Evolutionary conservation across 1,140 invertebrate species (phyloP).

Genomic region (Drosophila triauraria): DNA sequence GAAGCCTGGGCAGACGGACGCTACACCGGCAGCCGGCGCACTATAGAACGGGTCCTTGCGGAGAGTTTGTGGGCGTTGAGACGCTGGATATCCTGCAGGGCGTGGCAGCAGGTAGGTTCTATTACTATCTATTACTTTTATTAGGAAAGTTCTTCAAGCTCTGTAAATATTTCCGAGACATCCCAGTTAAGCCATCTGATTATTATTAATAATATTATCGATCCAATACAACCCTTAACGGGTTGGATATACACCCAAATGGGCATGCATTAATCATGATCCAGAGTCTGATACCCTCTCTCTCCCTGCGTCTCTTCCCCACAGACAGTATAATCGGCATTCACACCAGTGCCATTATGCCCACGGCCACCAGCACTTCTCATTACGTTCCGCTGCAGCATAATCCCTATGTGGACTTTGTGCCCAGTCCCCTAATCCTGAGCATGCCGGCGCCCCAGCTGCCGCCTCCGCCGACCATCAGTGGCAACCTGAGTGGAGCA

Average conservation of each 20-base stretch:
- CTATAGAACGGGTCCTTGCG: conserved; percentile 42
- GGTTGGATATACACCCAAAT: not conserved
- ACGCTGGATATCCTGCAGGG: conserved; percentile 83
- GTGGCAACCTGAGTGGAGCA: conserved; percentile 62
- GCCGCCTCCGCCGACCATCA: conserved; percentile 66
- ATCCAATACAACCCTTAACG: not conserved
- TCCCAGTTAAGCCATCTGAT: not conserved
- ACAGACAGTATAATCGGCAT: conserved; percentile 84
- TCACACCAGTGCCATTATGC: conserved; percentile 58
- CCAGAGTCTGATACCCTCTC: not conserved
- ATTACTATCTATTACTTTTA: not conserved
- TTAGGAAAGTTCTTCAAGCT: not conserved
- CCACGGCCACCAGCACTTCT: conserved; percentile 24
- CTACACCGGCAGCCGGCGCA: conserved; percentile 60
- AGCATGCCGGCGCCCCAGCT: conserved; percentile 55
- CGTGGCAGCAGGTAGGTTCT: conserved; percentile 74
- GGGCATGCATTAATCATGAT: conserved; percentile 23
- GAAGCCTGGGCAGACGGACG: conserved; percentile 68
- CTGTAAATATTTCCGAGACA: too few species aligned
- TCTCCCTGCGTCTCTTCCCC: not conserved
- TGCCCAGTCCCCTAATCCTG: conserved; percentile 63
- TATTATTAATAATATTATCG: not conserved
- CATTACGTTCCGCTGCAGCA: conserved; percentile 69
- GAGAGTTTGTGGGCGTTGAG: conserved; percentile 78
- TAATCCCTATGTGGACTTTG: conserved; percentile 74